Conservation (phyloP, 2,113 vertebrate genomes). For the Psilopsiagon aymara region DNA sequence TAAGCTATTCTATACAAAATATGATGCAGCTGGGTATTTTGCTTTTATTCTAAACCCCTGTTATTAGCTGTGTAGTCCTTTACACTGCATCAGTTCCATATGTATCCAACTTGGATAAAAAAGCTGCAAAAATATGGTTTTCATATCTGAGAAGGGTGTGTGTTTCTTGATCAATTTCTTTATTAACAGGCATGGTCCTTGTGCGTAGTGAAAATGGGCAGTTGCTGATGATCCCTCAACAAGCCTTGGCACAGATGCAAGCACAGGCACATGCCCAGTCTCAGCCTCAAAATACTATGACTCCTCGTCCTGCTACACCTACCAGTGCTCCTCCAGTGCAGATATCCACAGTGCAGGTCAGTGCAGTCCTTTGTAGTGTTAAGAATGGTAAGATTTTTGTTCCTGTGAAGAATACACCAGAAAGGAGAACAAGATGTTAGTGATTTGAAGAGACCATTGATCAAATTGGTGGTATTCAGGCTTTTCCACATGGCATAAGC, state of each 20-base stretch:
- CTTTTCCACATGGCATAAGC: neutral
- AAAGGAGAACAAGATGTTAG: neutral
- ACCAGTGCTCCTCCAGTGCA: conserved; percentile 90
- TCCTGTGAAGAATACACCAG: neutral
- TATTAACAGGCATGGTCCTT: conserved; percentile 88
- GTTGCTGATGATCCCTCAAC: conserved; percentile 92
- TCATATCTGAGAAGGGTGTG: neutral
- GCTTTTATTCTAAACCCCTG: neutral
- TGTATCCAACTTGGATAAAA: neutral
- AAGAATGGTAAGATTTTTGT: neutral
- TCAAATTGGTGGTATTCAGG: neutral
- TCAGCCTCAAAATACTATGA: conserved; percentile 89
- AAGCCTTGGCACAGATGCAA: conserved; percentile 93
- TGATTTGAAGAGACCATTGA: neutral
- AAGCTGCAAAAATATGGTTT: neutral
- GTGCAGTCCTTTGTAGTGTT: neutral
- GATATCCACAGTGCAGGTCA: conserved; percentile 91
- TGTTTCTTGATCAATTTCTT: neutral
- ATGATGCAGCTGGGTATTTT: neutral
- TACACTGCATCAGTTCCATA: neutral
- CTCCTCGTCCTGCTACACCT: conserved; percentile 87
- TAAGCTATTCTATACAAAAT: neutral
- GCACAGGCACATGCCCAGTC: conserved; percentile 92
- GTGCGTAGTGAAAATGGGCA: conserved; percentile 94
- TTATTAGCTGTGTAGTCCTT: neutral